Base-by-base conservation (phyloP, 2,888 invertebrate species). In the Erebia aethiops region DNA sequence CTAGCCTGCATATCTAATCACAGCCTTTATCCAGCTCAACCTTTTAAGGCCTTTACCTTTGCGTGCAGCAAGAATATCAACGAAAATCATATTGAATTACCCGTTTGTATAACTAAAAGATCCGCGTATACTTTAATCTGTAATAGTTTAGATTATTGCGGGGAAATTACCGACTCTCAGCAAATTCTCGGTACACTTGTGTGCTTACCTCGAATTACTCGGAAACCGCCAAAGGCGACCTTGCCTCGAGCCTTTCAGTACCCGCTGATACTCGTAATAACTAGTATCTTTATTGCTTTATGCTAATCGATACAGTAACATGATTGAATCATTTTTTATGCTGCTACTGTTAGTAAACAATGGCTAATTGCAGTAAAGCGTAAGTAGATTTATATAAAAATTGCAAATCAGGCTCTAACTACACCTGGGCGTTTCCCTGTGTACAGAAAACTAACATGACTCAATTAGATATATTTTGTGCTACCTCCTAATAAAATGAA, bases 161-260 rank as follows among this genome's bases (percentile, higher is more conserved):
- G 61, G 46, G 11, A 61, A 21, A 46, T 61, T 46, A 11, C 43
- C 13, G 61, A 21, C 11, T 21, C 21, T 46, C 2, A 18, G 5
- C 46, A 62, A 62, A 18, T 62, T 62, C 21, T 62, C 14, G 8
- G 18, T 46, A 18, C 7, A 13, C 11, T 13, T 21, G 18, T 13
- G 13, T 16, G 49, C 21, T 62, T 21, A 14, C 62, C 49, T 62
- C 62, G 62, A 46, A 62, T 46, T 62, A 62, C 46, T 62, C 62
- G 62, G 62, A 61, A 61, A 18, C 46, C 16, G 61, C 18, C 13
- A 46, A 8, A 41, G 26, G 46, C 46, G 61, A 62, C 62, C 46
- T 62, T 62, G 62, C 21, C 62, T 18, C 49, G 46, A 62, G 62
- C 62, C 62, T 49, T 49, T 49, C 62, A 46, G 62, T 62, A 49